Evolutionary conservation across 2,888 invertebrate genomes (phyloP).

Genomic region (Chrysopilus asiliformis): DNA sequence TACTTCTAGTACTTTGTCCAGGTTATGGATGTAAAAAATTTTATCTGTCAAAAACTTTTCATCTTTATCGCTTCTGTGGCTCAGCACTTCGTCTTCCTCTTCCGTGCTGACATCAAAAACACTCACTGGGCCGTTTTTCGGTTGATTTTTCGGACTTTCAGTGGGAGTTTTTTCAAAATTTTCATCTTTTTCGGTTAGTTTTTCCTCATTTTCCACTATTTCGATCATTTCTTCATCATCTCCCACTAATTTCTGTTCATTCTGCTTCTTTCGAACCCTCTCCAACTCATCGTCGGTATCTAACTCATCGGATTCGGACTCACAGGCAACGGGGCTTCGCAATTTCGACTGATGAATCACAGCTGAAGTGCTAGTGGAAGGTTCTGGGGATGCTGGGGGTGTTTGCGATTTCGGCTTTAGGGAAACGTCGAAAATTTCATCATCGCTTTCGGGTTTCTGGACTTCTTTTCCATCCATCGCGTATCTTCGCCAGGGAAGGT

Average conservation of each 20-base stretch:
- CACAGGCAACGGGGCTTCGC: background rate
- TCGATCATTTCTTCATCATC: slow-evolving; percentile 2
- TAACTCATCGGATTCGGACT: slow-evolving; percentile 16
- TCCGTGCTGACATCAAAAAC: slow-evolving; percentile 29
- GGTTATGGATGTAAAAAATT: too few species aligned
- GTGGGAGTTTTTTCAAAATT: slow-evolving; percentile 10
- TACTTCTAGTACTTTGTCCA: too few species aligned
- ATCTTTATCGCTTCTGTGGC: slow-evolving; percentile 16
- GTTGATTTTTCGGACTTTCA: slow-evolving; percentile 4
- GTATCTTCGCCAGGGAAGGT: slow-evolving; percentile 31
- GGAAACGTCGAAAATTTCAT: slow-evolving; percentile 26
- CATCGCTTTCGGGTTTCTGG: slow-evolving; percentile 28
- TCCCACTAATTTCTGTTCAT: background rate
- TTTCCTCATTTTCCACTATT: background rate
- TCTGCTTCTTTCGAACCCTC: slow-evolving; percentile 14
- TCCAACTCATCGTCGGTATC: slow-evolving; percentile 34
- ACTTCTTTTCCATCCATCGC: slow-evolving; percentile 25
- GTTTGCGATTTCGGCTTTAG: slow-evolving; percentile 14
- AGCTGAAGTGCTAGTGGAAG: background rate
- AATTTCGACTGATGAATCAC: too few species aligned
- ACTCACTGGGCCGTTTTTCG: slow-evolving; percentile 2
- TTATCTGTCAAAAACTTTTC: too few species aligned
- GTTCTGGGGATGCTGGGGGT: too few species aligned
- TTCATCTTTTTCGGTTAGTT: background rate
- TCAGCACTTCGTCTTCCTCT: slow-evolving; percentile 24